Conservation (phyloP, 1,140 invertebrate genomes). For the Latrodectus geometricus region DNA sequence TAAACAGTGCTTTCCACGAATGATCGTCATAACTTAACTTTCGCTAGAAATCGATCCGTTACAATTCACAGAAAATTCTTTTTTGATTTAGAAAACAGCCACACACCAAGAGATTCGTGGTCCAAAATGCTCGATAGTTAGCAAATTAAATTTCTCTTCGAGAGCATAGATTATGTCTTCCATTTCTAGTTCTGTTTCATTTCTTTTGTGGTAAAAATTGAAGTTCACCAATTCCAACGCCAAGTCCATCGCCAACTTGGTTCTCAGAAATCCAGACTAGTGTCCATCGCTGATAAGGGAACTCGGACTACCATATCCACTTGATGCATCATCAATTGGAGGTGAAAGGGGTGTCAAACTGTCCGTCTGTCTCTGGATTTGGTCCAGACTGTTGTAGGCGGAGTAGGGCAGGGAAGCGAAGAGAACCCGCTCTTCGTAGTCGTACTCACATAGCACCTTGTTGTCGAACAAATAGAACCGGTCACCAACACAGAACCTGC, state of each 20-base stretch:
- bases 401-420: slow-evolving; percentile 88
- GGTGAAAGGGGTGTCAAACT: slow-evolving; percentile 66
- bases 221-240: no score
- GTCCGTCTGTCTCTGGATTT: slow-evolving; percentile 86
- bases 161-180: no score
- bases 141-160: no score
- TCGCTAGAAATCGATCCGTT: no score
- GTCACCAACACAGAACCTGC: slow-evolving; percentile 94
- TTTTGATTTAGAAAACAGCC: no score
- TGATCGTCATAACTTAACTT: no score
- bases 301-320: slow-evolving; percentile 70
- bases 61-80: no score
- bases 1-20: no score
- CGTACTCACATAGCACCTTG: slow-evolving; percentile 93
- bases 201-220: no score
- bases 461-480: slow-evolving; percentile 92
- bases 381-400: slow-evolving; percentile 85
- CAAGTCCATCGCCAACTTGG: not conserved
- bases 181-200: no score
- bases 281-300: slow-evolving; percentile 62
- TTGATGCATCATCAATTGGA: slow-evolving; percentile 69
- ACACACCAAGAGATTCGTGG: no score
- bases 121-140: no score
- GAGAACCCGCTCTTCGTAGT: slow-evolving; percentile 90
- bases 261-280: slow-evolving; percentile 31